Conservation (phyloP, 2,888 invertebrate species). For the Cryptophagus acutangulus region DNA sequence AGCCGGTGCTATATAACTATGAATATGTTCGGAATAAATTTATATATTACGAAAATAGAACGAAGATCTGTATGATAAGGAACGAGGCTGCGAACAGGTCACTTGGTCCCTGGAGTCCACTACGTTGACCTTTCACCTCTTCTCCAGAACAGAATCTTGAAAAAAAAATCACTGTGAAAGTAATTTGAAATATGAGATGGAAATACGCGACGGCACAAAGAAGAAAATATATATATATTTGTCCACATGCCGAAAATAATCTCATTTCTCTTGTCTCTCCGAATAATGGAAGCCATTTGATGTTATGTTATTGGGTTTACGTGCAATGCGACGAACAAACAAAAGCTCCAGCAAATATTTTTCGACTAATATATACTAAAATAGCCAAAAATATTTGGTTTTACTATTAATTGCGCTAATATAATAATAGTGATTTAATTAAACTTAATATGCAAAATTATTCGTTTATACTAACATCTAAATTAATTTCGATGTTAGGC, state of each 20-base stretch:
- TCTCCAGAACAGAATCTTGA: slow-evolving; percentile 18
- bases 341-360: background rate
- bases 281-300: slow-evolving; percentile 23
- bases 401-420: no score
- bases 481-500: no score
- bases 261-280: slow-evolving; percentile 26
- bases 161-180: slow-evolving; percentile 22
- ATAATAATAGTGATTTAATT: no score
- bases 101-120: slow-evolving; percentile 13
- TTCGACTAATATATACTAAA: no score
- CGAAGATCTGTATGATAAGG: background rate
- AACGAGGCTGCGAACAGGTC: slow-evolving; percentile 1
- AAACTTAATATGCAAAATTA: no score
- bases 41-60: background rate
- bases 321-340: slow-evolving; percentile 3
- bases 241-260: slow-evolving; percentile 25
- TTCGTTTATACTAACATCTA: no score
- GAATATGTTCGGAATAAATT: slow-evolving; percentile 6
- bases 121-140: slow-evolving; percentile 25
- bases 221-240: slow-evolving; percentile 18
- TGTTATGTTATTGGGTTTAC: slow-evolving; percentile 12
- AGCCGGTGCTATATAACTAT: background rate
- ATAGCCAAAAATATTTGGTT: no score
- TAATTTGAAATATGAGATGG: slow-evolving; percentile 28
- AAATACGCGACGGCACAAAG: slow-evolving; percentile 20